Evolutionary conservation across 2,888 invertebrate species (phyloP).

Genomic region (Gastracanthus pulcherrimus): DNA sequence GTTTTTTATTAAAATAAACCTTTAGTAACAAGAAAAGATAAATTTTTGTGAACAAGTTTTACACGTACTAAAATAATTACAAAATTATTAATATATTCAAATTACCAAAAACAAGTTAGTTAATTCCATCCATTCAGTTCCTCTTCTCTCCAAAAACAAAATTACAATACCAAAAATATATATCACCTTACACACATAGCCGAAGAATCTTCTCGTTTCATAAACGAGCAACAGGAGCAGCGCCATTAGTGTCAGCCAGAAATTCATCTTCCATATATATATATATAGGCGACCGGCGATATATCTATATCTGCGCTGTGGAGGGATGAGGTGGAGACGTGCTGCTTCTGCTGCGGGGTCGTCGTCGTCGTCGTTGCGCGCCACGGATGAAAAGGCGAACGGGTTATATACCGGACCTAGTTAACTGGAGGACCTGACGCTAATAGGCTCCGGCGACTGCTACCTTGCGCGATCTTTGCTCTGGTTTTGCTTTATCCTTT

Average conservation of each 20-base stretch:
- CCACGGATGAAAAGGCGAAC: conserved; percentile 39
- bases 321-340: no score
- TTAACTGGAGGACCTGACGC: conserved; percentile 60
- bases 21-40: no score
- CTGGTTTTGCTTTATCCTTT: background rate
- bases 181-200: no score
- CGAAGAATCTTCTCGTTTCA: background rate
- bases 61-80: no score
- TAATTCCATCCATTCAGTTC: no score
- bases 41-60: no score
- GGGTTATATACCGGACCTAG: conserved; percentile 61
- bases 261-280: background rate
- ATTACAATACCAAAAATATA: no score
- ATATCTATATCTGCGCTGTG: conserved; percentile 9
- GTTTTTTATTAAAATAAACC: no score
- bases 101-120: no score
- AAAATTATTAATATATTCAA: no score
- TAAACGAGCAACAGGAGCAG: background rate
- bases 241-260: conserved; percentile 12
- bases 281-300: background rate
- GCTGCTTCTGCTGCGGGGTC: no score
- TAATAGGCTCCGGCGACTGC: conserved; percentile 62
- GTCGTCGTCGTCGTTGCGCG: conserved; percentile 8
- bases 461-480: conserved; percentile 29
- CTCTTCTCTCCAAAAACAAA: no score